Base-by-base conservation (phyloP, 2,113 vertebrate species). In the Tapirus terrestris region DNA sequence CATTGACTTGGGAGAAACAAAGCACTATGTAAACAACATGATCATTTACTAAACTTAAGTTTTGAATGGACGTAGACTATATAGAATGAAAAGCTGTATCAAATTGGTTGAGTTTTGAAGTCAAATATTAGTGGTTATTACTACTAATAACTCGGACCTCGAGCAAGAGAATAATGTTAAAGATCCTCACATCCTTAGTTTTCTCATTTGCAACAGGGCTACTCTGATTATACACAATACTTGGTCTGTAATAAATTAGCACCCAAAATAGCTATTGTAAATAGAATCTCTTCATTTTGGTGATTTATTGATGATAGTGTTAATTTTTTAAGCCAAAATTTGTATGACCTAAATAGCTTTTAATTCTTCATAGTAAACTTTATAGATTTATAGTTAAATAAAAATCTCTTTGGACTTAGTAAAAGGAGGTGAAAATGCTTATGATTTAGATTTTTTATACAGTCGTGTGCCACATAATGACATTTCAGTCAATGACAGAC, bases 291-390 rank as follows among this genome's bases (percentile, higher is more conserved):
- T 89, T 94, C 18, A 80, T 88, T 84, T 82, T 56, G 33, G 11
- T 92, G 31, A 85, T 36, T 75, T 53, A 29, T 80, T 84, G n/a
- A 58, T 70, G 45, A 77, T 39, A 39, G 18, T 84, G 83, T 60
- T 36, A 33, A 9, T 45, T 97, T 73, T 70, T 76, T 70, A 33
- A 96, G 63, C 27, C 79, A 77, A 87, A 89, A 73, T 86, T 63
- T 45, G 0, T 93, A 36, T 65, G 58, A 63, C 25, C 2, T 89
- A 90, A 85, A 23, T 76, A 61, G 36, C 25, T 88, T 84, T 92
- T 85, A 87, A 61, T 85, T 97, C 33, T 81, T 68, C 68, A 39
- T 53, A 65, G 9, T 96, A 86, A 77, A 81, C 31, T 92, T 82
- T 60, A 31, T 87, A 45, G 18, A 67, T 81, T 67, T 68, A 39